These are phyloP conservation scores for Semnopithecus entellus DNA, from an alignment of 2,113 vertebrate genomes.

Conservation along the genomic window DNA sequence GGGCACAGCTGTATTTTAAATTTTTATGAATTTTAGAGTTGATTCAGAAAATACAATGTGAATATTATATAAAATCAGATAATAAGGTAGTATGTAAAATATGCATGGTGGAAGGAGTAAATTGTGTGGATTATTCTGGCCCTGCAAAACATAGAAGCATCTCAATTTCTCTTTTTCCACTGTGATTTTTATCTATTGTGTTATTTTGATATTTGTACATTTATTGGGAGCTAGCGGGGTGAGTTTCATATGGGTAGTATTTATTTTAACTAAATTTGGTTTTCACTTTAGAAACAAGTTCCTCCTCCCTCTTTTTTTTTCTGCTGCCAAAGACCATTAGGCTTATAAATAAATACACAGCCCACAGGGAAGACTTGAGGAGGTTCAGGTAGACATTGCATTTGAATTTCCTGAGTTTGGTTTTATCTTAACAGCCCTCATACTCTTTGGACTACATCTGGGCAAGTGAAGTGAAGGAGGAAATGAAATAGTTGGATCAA, in stretches of 20 bases:
- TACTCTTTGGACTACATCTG: neutral
- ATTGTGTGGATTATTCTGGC: neutral
- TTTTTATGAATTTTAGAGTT: conserved; percentile 18
- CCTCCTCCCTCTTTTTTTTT: neutral
- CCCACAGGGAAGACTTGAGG: neutral
- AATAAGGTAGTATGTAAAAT: neutral
- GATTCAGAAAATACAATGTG: neutral
- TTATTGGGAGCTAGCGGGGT: neutral
- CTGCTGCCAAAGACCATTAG: neutral
- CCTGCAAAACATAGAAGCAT: neutral
- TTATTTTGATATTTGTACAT: neutral
- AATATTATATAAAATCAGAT: neutral
- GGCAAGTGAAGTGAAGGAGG: neutral
- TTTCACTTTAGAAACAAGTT: conserved; percentile 53
- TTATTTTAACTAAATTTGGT: neutral
- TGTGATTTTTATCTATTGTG: neutral
- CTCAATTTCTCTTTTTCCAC: neutral
- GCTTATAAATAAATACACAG: conserved; percentile 4
- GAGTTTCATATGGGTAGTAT: neutral
- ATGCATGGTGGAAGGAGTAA: neutral
- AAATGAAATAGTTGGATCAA: neutral
- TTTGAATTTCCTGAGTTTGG: neutral
- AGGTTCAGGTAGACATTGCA: neutral
- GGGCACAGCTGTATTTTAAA: conserved; percentile 9
- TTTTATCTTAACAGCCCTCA: neutral